Evolutionary conservation across 2,113 vertebrate genomes (phyloP).

Genomic region (Hypanus sabinus): DNA sequence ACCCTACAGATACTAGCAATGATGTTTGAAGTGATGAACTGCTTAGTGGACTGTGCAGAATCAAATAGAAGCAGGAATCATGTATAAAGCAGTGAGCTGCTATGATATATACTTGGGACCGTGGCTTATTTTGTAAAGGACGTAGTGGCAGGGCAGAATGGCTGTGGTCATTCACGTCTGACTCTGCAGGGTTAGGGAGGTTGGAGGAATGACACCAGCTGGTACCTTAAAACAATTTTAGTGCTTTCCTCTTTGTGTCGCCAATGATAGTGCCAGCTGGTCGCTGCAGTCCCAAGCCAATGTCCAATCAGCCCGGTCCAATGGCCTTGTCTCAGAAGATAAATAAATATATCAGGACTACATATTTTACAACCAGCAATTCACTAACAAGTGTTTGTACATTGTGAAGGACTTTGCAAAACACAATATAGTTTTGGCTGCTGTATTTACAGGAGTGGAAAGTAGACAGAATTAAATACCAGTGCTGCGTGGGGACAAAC

Average conservation of each 20-base stretch:
- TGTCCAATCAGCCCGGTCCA: not conserved
- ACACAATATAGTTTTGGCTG: constrained; percentile 30
- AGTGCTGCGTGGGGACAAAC: constrained; percentile 24
- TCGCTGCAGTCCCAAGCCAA: not conserved
- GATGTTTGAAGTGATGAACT: not conserved
- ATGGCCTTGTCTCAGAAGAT: not conserved
- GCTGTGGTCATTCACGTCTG: not conserved
- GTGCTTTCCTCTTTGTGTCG: constrained; percentile 13
- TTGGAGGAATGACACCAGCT: not conserved
- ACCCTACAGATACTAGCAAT: not conserved
- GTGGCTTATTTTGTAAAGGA: not conserved
- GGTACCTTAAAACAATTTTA: not conserved
- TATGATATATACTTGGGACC: too few relatives aligned
- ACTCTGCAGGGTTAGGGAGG: not conserved
- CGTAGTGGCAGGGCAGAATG: not conserved
- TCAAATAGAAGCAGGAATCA: not conserved
- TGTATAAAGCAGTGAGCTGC: not conserved
- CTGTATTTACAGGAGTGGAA: constrained; percentile 35
- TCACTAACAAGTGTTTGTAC: constrained; percentile 24
- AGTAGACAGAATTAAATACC: constrained; percentile 30
- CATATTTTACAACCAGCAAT: constrained; percentile 12
- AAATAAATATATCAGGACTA: not conserved
- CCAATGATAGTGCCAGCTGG: not conserved
- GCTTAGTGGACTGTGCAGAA: not conserved
- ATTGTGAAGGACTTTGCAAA: constrained; percentile 33